phyloP scores from a whole-genome alignment of 2,888 invertebrate species.

The Pharmacophagus antenor region DNA sequence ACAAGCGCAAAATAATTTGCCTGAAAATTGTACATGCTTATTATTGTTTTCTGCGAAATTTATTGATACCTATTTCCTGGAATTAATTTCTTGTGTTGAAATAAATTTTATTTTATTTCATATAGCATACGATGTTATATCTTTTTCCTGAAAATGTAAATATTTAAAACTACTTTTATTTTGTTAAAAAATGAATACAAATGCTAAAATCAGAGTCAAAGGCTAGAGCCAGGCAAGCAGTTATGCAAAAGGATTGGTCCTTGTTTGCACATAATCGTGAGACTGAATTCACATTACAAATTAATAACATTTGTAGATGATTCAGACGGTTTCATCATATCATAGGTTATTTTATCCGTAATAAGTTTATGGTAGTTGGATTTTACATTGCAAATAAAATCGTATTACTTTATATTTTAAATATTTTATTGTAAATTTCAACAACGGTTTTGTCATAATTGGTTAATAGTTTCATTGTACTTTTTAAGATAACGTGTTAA shows the following conservation, averaged over 20 bases:
- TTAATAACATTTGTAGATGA: slow-evolving; percentile 24
- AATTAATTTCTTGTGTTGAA: neutral
- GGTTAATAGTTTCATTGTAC: neutral
- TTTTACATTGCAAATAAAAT: slow-evolving; percentile 4
- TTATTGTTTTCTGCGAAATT: no score
- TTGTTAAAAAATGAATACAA: slow-evolving; percentile 2
- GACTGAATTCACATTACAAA: slow-evolving; percentile 18
- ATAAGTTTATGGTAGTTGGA: slow-evolving; percentile 34
- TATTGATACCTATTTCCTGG: no score
- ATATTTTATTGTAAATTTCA: neutral
- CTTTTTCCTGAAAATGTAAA: no score
- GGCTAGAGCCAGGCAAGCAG: neutral
- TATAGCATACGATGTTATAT: no score
- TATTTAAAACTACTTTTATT: no score
- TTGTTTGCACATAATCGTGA: slow-evolving; percentile 8
- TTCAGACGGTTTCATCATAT: slow-evolving; percentile 21
- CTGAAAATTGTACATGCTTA: no score
- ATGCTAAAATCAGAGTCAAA: slow-evolving; percentile 4
- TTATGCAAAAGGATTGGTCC: slow-evolving; percentile 4
- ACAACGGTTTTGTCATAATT: neutral
- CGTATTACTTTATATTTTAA: neutral
- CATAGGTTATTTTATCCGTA: slow-evolving; percentile 37
- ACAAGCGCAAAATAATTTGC: neutral
- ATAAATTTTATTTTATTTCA: neutral
- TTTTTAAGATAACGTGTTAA: neutral